phyloP scores from a whole-genome alignment of 2,113 vertebrate genomes.

The Emydura subglobosa region DNA sequence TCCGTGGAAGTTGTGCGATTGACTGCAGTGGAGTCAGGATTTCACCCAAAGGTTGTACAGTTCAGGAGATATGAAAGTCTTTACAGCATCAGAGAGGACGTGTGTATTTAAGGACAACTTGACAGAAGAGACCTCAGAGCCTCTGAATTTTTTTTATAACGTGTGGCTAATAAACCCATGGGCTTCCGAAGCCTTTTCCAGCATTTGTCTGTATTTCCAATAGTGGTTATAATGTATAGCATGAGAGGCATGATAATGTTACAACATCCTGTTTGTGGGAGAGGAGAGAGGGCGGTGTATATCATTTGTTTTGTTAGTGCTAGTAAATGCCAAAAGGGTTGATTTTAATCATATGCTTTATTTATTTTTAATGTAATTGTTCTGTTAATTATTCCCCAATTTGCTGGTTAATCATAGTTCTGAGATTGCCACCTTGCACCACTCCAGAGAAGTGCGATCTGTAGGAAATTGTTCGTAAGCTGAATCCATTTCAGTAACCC shows the following conservation, averaged over 20 bases:
- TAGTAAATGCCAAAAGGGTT: conserved; percentile 36
- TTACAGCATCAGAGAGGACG: neutral
- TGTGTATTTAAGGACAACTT: neutral
- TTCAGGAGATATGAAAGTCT: neutral
- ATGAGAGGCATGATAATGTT: neutral
- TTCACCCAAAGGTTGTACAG: neutral
- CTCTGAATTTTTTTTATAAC: conserved; percentile 13
- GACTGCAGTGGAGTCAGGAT: neutral
- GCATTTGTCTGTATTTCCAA: conserved; percentile 11
- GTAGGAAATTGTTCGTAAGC: conserved; percentile 24
- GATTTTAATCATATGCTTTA: conserved; percentile 31
- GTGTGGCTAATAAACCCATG: neutral
- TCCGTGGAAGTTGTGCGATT: neutral
- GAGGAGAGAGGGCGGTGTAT: conserved; percentile 29
- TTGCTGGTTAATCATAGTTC: conserved; percentile 40
- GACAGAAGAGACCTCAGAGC: neutral
- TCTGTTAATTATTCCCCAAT: conserved; percentile 59
- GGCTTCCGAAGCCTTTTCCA: conserved; percentile 46
- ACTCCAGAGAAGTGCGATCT: conserved; percentile 36
- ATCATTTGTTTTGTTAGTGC: conserved; percentile 52
- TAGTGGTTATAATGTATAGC: conserved; percentile 9
- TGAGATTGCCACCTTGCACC: conserved; percentile 1
- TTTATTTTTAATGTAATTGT: conserved; percentile 40
- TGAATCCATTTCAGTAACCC: neutral
- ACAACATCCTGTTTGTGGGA: conserved; percentile 24